These are phyloP conservation scores for Phrynocephalus vlangalii DNA, from an alignment of 2,797 vertebrate species.

Conservation along the genomic window DNA sequence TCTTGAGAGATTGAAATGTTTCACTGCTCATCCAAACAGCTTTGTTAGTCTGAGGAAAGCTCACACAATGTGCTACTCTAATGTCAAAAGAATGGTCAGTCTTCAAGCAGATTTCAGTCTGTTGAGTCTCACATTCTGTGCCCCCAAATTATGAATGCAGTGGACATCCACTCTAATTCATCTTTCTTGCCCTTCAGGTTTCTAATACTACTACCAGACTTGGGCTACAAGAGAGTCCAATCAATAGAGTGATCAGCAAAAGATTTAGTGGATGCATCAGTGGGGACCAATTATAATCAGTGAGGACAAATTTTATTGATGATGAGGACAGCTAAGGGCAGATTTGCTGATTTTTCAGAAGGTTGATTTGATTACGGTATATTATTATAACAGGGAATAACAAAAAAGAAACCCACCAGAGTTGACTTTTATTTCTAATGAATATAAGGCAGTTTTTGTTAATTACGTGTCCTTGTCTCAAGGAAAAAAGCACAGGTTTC, in stretches of 20 bases:
- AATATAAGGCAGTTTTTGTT: not conserved
- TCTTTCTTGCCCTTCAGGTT: not conserved
- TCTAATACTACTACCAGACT: not conserved
- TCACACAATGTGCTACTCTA: not conserved
- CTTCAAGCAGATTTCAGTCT: not conserved
- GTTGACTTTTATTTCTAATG: not conserved
- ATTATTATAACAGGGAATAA: not conserved
- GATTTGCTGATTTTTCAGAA: not conserved
- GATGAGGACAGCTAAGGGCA: not conserved
- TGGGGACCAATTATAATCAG: slow-evolving; percentile 7
- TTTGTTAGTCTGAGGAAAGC: no score
- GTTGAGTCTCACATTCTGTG: not conserved
- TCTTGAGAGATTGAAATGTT: no score
- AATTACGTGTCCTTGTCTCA: not conserved
- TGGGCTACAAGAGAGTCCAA: not conserved
- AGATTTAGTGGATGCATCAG: slow-evolving; percentile 5
- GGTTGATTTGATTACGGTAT: not conserved
- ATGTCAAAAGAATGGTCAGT: not conserved
- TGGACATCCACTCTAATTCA: not conserved
- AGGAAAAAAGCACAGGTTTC: not conserved
- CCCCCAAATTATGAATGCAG: not conserved
- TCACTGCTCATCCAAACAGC: no score
- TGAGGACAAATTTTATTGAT: slow-evolving; percentile 9
- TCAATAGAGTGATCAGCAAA: slow-evolving; percentile 14
- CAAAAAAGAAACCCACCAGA: not conserved